Percentiles rank a stretch among this genome's conserved stretches.
phyloP scores from a whole-genome alignment of 2,797 vertebrate genomes.

The Amazona finschi region DNA sequence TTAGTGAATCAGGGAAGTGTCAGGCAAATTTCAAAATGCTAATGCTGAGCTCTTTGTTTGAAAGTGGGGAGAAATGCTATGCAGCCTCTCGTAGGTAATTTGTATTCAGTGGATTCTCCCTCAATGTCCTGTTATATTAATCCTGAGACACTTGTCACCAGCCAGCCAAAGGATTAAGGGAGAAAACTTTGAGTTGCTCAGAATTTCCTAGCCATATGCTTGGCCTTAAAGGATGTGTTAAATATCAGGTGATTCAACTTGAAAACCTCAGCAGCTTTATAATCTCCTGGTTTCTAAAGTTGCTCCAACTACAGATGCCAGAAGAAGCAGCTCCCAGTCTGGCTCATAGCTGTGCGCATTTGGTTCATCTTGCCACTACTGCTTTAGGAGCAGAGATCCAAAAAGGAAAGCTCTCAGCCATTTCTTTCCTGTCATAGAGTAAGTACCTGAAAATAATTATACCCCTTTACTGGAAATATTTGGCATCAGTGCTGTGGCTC shows the following conservation, averaged over 20 bases:
- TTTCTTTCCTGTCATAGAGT: conserved; percentile 33
- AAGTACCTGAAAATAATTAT: conserved; percentile 61
- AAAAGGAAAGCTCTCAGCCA: not conserved
- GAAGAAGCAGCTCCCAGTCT: conserved; percentile 16
- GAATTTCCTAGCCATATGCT: conserved; percentile 20
- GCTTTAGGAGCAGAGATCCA: conserved; percentile 21
- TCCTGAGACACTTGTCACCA: conserved; percentile 34
- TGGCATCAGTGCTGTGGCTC: conserved; percentile 26
- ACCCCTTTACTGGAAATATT: conserved; percentile 55
- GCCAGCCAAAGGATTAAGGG: conserved; percentile 36
- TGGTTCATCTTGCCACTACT: not conserved
- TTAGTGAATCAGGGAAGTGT: not conserved
- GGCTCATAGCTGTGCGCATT: not conserved
- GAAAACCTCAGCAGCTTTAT: conserved; percentile 54
- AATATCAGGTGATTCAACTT: conserved; percentile 40
- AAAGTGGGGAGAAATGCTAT: not conserved
- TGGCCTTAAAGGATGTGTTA: conserved; percentile 38
- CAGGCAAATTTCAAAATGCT: not conserved
- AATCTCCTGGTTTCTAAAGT: conserved; percentile 14
- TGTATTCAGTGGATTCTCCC: conserved; percentile 25
- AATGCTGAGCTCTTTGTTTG: not conserved
- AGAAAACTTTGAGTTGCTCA: conserved; percentile 47
- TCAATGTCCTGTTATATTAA: conserved; percentile 37
- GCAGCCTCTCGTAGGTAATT: not conserved
- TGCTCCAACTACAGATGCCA: not conserved